Conservation (phyloP, 2,113 vertebrate genomes). For the Apodemus sylvaticus region DNA sequence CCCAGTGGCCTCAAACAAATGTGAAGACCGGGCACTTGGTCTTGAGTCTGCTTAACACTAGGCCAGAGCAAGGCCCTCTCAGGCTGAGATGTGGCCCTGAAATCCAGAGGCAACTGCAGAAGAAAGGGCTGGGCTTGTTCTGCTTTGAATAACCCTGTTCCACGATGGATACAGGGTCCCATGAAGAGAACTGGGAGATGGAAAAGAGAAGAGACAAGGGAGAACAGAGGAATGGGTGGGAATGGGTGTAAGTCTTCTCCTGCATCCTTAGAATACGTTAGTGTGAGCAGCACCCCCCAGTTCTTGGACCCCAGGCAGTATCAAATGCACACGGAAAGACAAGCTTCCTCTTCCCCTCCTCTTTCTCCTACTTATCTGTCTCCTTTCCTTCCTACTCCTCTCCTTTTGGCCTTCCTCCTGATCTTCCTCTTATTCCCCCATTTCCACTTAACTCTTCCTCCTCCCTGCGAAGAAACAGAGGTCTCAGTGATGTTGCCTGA, state of each 20-base stretch:
- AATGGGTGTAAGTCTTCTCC: not conserved
- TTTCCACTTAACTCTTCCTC: not conserved
- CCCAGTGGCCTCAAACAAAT: not conserved
- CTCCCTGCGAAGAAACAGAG: not conserved
- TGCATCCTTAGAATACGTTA: not conserved
- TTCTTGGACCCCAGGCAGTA: not conserved
- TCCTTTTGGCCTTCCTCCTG: not conserved
- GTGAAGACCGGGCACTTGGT: not conserved
- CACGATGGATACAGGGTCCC: too few species aligned
- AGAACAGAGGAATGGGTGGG: not conserved
- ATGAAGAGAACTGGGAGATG: not conserved
- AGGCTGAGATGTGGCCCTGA: not conserved
- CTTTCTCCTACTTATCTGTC: too few species aligned
- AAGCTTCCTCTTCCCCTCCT: accelerated
- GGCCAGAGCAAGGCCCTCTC: not conserved
- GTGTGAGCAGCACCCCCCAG: accelerated
- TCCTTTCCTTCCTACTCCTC: not conserved
- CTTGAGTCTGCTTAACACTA: not conserved
- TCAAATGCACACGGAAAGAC: not conserved
- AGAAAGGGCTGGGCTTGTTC: not conserved
- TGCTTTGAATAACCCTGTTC: not conserved
- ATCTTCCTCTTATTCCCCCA: not conserved
- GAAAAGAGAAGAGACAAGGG: too few species aligned
- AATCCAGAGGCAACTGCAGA: not conserved
- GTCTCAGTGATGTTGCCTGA: not conserved